Percentiles rank a stretch among this genome's conserved stretches.
Evolutionary conservation across 1,140 invertebrate species (phyloP).

Genomic region (Rhopalosiphum maidis): DNA sequence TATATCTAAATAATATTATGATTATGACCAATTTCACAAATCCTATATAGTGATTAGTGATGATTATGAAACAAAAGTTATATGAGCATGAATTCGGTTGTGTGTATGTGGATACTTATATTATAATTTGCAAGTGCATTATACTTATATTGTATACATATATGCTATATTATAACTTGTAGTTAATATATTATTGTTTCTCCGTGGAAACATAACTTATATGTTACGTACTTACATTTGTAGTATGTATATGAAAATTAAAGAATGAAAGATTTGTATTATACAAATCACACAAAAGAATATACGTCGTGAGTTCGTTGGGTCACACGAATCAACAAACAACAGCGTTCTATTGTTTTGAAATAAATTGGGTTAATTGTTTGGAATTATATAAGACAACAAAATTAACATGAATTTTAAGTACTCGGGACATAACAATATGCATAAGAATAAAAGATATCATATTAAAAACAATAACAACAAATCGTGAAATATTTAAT

Average conservation of each 20-base stretch:
- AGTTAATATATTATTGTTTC: background rate
- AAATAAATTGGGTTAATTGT: constrained; percentile 38
- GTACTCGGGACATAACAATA: background rate
- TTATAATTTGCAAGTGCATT: background rate
- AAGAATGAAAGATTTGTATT: background rate
- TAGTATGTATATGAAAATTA: background rate
- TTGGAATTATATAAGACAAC: background rate
- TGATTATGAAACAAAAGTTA: constrained; percentile 4
- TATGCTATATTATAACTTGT: background rate
- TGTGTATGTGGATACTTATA: background rate
- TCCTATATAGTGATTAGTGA: background rate
- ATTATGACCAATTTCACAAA: constrained; percentile 15
- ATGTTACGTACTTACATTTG: background rate
- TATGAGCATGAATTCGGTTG: background rate
- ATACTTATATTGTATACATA: background rate
- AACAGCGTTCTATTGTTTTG: constrained; percentile 9
- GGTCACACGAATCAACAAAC: constrained; percentile 18
- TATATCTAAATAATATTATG: background rate
- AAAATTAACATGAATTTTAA: background rate
- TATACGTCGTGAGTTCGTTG: background rate
- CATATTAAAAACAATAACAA: background rate
- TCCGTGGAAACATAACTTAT: background rate
- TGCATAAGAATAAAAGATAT: background rate
- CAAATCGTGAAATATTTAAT: background rate
- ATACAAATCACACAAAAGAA: background rate